These are phyloP conservation scores for Drosophila histrio DNA, from an alignment of 2,888 invertebrate species.

Conservation along the genomic window DNA sequence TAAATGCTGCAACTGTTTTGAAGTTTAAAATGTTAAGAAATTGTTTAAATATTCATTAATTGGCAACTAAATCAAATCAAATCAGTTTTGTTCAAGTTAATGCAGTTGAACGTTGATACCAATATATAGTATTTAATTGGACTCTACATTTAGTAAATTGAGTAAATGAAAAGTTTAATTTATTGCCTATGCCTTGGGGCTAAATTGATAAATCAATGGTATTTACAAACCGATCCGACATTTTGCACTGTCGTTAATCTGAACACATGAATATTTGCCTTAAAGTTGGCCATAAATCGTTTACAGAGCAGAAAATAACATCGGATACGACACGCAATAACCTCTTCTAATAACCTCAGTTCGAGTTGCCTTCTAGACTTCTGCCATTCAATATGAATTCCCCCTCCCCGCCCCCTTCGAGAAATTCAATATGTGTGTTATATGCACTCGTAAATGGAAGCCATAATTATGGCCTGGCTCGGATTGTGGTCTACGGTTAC, in stretches of 20 bases:
- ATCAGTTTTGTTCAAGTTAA: too few relatives aligned
- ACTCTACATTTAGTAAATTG: neutral
- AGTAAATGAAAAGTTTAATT: constrained; percentile 8
- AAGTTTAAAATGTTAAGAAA: neutral
- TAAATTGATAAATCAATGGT: constrained; percentile 52
- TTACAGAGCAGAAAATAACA: constrained; percentile 6
- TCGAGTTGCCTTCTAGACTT: constrained; percentile 10
- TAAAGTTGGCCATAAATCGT: constrained; percentile 54
- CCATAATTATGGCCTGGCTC: constrained; percentile 39
- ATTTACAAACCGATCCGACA: constrained; percentile 15
- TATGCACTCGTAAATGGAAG: constrained; percentile 19
- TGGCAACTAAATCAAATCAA: too few relatives aligned
- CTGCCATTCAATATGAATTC: constrained; percentile 5
- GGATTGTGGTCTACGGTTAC: neutral
- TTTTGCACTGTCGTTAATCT: constrained; percentile 41
- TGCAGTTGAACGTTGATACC: too few relatives aligned
- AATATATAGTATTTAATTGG: too few relatives aligned
- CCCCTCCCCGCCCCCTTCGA: too few relatives aligned
- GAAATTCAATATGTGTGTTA: constrained; percentile 1
- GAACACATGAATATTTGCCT: constrained; percentile 20
- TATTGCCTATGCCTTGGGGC: neutral
- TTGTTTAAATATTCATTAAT: neutral
- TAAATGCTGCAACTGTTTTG: neutral
- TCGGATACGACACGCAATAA: constrained; percentile 36
- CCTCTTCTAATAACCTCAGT: constrained; percentile 28